phyloP scores from a whole-genome alignment of 2,113 vertebrate genomes.

The Aptenodytes patagonicus region DNA sequence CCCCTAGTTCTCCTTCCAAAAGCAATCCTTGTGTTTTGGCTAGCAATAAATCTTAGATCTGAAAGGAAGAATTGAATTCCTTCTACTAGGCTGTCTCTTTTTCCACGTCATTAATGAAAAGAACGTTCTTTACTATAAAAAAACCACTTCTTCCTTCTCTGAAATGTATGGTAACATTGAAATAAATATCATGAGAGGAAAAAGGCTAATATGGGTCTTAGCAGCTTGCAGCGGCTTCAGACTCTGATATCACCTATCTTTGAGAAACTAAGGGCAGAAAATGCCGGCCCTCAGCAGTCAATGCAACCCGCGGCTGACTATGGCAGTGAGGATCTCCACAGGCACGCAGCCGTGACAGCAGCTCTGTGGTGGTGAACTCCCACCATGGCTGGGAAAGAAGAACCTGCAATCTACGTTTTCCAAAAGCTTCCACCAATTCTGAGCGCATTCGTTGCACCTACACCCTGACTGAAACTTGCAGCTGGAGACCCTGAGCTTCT shows the following conservation, averaged over 20 bases:
- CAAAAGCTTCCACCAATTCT: not conserved
- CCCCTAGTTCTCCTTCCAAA: not conserved
- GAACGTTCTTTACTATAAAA: not conserved
- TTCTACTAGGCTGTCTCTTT: not conserved
- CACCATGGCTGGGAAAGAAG: not conserved
- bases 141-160: not conserved
- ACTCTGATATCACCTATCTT: not conserved
- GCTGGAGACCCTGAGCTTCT: not conserved
- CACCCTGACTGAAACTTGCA: not conserved
- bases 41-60: not conserved
- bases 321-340: not conserved
- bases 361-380: not conserved
- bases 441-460: accelerated
- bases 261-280: not conserved
- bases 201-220: not conserved
- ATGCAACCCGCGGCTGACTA: accelerated
- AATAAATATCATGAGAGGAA: not conserved
- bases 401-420: not conserved
- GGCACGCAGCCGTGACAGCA: not conserved
- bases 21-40: not conserved
- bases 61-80: not conserved
- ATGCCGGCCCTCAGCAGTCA: no score
- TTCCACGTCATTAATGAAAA: not conserved
- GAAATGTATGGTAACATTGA: not conserved
- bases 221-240: not conserved